Base-by-base conservation (phyloP, 2,797 vertebrate species). In the Synanceia verrucosa region DNA sequence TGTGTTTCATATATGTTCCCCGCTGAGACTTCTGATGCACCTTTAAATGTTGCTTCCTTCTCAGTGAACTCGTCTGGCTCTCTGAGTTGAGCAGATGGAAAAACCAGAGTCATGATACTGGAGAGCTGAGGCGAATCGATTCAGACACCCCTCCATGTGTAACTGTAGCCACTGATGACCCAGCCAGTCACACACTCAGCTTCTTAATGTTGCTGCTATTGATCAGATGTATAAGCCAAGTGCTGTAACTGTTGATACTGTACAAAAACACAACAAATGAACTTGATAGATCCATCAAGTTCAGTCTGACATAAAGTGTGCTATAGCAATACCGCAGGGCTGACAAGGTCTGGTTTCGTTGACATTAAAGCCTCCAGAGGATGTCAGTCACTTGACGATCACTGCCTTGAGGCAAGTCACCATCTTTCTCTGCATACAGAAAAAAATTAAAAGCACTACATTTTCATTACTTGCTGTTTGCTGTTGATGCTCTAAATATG, bases 61-160 rank as follows among this genome's bases (percentile, higher is more conserved):
- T 39, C 56, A 52, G 61, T 24, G 18, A 19, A 74, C 47, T 8
- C 48, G 24, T 69, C 74, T 76, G 56, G 41, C 76, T 84, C 36
- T 79, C 9, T 53, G 56, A 62, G 46, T 31, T 23, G 26, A 61
- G 47, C 58, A 50, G 18, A 84, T 78, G 81, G 78, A 82, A 87
- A 88, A 78, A 78, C 0, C 60, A 82, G 9, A 50, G 47, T 74
- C 37, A 69, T 44, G 51, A 74, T 31, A 26, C 18, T 21, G 23
- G 14, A 79, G 29, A 67, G 23, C 63, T 33, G 36, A 73, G 70
- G 77, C 59, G 24, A 75, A 75, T 79, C 10, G 5, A 51, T 65
- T 57, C 46, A 65, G 67, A 73, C 69, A 53, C 61, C 65, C 43
- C 23, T 13, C 36, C 43, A 50, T 33, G 14, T 73, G 77, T 46